A percentile compares a stretch with the other conserved stretches of the same genome.
These are phyloP conservation scores for Cyclargus thomasi DNA, from an alignment of 1,140 invertebrate genomes.

Conservation along the genomic window DNA sequence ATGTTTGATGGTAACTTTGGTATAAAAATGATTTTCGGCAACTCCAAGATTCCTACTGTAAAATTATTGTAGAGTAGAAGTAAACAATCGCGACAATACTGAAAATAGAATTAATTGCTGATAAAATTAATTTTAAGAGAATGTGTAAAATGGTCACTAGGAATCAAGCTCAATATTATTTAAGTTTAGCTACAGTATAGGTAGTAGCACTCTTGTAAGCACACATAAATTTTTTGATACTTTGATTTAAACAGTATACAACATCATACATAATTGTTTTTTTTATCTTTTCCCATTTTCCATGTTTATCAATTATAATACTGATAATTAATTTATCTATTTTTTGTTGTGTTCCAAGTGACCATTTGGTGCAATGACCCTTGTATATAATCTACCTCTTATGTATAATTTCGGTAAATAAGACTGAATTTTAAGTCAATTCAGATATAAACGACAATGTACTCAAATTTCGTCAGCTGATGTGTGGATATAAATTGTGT, in stretches of 20 bases:
- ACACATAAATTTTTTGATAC: too few relatives aligned
- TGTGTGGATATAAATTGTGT: background rate
- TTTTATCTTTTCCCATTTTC: background rate
- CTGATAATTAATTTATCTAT: slow-evolving; percentile 6
- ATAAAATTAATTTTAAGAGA: slow-evolving; percentile 18
- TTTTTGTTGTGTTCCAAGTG: slow-evolving; percentile 13
- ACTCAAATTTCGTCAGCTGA: slow-evolving; percentile 3
- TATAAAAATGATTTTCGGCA: slow-evolving; percentile 7
- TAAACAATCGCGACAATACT: slow-evolving; percentile 65
- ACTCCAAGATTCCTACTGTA: slow-evolving; percentile 30
- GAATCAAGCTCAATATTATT: background rate
- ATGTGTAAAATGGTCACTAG: background rate
- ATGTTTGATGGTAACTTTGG: background rate
- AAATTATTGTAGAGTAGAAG: slow-evolving; percentile 42
- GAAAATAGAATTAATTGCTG: slow-evolving; percentile 51
- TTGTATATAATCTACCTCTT: slow-evolving; percentile 72
- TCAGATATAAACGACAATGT: slow-evolving; percentile 55
- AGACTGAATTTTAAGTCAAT: slow-evolving; percentile 76
- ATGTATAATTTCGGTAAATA: slow-evolving; percentile 52
- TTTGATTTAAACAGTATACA: too few relatives aligned
- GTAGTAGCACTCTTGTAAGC: background rate
- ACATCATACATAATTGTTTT: too few relatives aligned
- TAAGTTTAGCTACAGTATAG: background rate
- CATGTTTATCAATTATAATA: background rate
- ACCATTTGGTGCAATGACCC: slow-evolving; percentile 28